phyloP scores from a whole-genome alignment of 2,888 invertebrate genomes.

The Graphium colonna region DNA sequence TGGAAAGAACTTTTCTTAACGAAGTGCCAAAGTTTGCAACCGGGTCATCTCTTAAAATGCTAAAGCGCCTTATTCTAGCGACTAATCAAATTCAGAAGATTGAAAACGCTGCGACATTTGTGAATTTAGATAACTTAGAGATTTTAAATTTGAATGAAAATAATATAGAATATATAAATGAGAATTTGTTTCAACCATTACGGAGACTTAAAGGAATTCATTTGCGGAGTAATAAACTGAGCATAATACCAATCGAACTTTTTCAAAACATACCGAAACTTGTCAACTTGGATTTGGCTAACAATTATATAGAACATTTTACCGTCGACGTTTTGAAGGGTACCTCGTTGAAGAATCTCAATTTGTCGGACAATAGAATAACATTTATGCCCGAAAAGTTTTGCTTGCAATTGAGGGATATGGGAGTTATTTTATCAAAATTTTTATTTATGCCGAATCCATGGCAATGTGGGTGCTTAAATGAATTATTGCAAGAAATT shows the following conservation, averaged over 20 bases:
- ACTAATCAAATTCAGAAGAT: constrained; percentile 50
- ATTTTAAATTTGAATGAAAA: constrained; percentile 51
- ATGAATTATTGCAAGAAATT: constrained; percentile 53
- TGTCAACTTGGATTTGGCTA: constrained; percentile 49
- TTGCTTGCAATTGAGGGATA: constrained; percentile 53
- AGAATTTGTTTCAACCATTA: constrained; percentile 45
- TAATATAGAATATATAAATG: constrained; percentile 43
- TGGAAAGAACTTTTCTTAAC: constrained; percentile 44
- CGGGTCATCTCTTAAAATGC: constrained; percentile 44
- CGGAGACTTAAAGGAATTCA: constrained; percentile 47
- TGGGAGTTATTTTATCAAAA: constrained; percentile 48
- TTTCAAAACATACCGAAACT: constrained; percentile 49
- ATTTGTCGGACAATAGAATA: constrained; percentile 56
- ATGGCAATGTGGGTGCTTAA: constrained; percentile 65
- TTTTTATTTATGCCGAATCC: constrained; percentile 63
- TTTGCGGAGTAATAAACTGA: constrained; percentile 51
- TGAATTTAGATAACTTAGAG: constrained; percentile 46
- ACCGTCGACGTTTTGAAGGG: constrained; percentile 54
- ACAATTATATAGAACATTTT: constrained; percentile 50
- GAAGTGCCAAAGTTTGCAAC: constrained; percentile 52
- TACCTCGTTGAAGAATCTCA: constrained; percentile 51
- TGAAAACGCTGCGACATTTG: constrained; percentile 36
- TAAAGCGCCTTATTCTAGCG: constrained; percentile 50
- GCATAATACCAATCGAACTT: constrained; percentile 44
- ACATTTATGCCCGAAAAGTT: constrained; percentile 60